Base-by-base conservation (phyloP, 2,888 invertebrate species). In the Drosophila lutescens region DNA sequence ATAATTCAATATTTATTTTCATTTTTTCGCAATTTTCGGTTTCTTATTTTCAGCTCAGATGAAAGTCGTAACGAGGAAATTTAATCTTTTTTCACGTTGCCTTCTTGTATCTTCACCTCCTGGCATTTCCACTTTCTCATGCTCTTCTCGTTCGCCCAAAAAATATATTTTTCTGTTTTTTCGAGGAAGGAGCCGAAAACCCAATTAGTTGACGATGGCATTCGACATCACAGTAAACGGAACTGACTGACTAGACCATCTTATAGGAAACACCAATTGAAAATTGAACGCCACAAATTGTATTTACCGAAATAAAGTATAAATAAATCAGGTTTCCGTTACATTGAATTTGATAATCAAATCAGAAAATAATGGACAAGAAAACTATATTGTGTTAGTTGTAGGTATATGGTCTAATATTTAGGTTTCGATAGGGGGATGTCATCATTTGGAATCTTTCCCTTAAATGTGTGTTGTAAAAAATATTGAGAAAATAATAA, bases 1-100 rank as follows among this genome's bases (percentile, higher is more conserved):
- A 87, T 87, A 85, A 85, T 87, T 85, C 80, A 87, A 87, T 85
- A 85, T 85, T 87, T 86, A 76, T 79, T 85, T 80, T 80, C 79
- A 74, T 80, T 78, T 77, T 43, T 65, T 61, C 74, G 23, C 44
- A 57, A 36, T 51, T 67, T 74, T 74, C 54, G 65, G 72, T 74
- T 70, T 75, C 58, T 68, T 69, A 80, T 80, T 72, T 74, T 79
- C 41, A 55, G 57, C 77, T 72, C 68, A 73, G 66, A 62, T 63
- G 58, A 76, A 76, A 81, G 62, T 59, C 73, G 58, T 76, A 87
- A 87, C 87, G 79, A 87, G 79, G 85, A 83, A 87, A 85, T 85
- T 82, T 85, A 87, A 85, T 85, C 83, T 85, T 86, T 84, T 80
- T 69, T 50, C 36, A 60, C 47, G 38, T 58, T 51, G 38, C 66